Conservation (phyloP, 2,113 vertebrate genomes). For the Pampusana beccarii region DNA sequence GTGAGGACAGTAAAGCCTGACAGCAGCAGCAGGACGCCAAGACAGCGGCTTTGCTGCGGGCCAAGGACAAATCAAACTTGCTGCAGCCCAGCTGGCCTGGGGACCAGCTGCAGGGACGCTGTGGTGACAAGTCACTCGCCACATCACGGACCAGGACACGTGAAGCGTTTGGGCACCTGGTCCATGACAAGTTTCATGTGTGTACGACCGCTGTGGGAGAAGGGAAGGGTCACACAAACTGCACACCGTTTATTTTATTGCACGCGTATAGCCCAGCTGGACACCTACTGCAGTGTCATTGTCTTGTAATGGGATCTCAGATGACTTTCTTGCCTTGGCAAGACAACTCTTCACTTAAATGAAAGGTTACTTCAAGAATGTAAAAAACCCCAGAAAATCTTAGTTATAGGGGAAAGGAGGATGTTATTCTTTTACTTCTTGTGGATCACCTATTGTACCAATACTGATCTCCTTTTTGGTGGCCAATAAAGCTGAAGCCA, state of each 20-base stretch:
- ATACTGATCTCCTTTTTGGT: background rate
- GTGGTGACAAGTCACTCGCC: background rate
- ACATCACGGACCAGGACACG: rapidly evolving
- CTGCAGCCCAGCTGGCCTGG: background rate
- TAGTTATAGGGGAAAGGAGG: background rate
- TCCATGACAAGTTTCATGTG: background rate
- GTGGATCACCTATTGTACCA: background rate
- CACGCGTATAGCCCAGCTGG: background rate
- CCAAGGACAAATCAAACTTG: rapidly evolving
- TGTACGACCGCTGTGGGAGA: no score
- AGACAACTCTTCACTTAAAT: background rate
- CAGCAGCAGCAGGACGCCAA: background rate
- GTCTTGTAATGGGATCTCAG: background rate
- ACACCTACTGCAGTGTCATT: background rate
- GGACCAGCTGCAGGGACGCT: rapidly evolving
- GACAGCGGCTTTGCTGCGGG: background rate
- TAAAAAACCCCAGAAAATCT: background rate
- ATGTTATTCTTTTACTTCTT: background rate
- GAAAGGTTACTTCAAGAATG: background rate
- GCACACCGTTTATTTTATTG: rapidly evolving
- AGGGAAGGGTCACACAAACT: no score
- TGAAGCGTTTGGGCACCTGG: background rate
- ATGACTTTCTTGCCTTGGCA: background rate
- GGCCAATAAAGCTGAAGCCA: background rate
- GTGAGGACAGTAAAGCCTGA: background rate